phyloP scores from a whole-genome alignment of 2,888 invertebrate genomes.

The Chironomus tentans region DNA sequence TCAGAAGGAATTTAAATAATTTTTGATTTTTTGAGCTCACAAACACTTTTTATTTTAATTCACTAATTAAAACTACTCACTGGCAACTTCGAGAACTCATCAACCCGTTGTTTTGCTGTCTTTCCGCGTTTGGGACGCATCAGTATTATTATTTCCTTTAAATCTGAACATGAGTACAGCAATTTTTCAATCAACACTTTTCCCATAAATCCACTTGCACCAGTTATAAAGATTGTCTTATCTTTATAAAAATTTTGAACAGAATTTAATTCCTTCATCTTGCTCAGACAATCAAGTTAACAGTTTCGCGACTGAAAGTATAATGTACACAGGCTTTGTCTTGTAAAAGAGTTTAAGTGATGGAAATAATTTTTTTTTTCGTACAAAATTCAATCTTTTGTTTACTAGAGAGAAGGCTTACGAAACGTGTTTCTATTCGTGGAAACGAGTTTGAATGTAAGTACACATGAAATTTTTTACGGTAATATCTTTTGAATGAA shows the following conservation, averaged over 20 bases:
- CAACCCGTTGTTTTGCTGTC: slow-evolving; percentile 52
- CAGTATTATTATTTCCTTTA: slow-evolving; percentile 54
- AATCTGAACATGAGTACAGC: slow-evolving; percentile 53
- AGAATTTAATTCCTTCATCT: slow-evolving; percentile 44
- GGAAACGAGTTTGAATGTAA: no score
- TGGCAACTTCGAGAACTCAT: slow-evolving; percentile 61
- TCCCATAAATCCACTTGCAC: slow-evolving; percentile 59
- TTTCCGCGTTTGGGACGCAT: slow-evolving; percentile 58
- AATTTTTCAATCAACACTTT: slow-evolving; percentile 56
- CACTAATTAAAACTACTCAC: slow-evolving; percentile 41
- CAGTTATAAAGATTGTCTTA: slow-evolving; percentile 53
- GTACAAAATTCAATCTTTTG: not conserved
- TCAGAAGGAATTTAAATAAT: no score
- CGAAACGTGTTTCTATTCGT: not conserved
- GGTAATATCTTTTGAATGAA: no score
- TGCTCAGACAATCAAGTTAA: slow-evolving; percentile 28
- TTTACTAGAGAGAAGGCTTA: not conserved
- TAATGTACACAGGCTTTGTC: not conserved
- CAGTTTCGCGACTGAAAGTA: not conserved
- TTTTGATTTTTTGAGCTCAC: no score
- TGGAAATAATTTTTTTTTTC: not conserved
- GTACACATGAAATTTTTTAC: no score
- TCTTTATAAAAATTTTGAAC: slow-evolving; percentile 55
- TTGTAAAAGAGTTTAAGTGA: not conserved
- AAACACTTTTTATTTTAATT: not conserved